Percentiles rank a stretch among this genome's conserved stretches.
Evolutionary conservation across 2,797 vertebrate species (phyloP).

Genomic region (Myotis vivesi): DNA sequence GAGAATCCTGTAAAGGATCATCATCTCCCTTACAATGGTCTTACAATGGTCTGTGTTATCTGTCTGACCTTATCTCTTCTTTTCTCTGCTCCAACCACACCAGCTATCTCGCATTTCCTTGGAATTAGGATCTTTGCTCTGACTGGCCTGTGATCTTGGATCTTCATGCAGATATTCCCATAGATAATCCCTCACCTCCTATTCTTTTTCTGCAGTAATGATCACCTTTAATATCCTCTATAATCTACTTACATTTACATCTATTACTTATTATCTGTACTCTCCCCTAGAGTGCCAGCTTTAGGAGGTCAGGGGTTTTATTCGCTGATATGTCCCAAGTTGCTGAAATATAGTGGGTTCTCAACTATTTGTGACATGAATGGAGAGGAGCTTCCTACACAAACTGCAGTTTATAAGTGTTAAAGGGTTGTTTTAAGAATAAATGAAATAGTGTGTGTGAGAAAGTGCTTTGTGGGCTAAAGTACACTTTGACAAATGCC

Average conservation of each 20-base stretch:
- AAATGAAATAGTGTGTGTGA: background rate
- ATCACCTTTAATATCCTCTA: background rate
- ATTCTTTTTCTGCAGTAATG: conserved; percentile 22
- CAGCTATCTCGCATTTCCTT: background rate
- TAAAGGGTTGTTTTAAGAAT: conserved; percentile 13
- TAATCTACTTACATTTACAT: background rate
- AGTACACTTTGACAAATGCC: background rate
- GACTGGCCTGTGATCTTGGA: background rate
- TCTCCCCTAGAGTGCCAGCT: background rate
- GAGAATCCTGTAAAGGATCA: background rate
- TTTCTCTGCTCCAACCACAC: background rate
- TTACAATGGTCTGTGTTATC: background rate
- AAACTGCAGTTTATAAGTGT: background rate
- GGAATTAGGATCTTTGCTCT: background rate
- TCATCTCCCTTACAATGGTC: background rate
- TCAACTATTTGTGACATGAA: background rate
- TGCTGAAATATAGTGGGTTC: background rate
- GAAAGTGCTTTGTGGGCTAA: background rate
- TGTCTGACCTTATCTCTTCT: background rate
- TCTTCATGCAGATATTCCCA: background rate
- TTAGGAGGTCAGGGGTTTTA: conserved; percentile 12
- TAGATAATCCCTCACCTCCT: background rate
- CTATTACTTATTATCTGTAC: background rate
- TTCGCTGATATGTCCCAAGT: background rate
- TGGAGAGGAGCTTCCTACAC: background rate